These are phyloP conservation scores for Platygyra sinensis DNA, from an alignment of 64 coral and sea anemone genomes.

Conservation along the genomic window DNA sequence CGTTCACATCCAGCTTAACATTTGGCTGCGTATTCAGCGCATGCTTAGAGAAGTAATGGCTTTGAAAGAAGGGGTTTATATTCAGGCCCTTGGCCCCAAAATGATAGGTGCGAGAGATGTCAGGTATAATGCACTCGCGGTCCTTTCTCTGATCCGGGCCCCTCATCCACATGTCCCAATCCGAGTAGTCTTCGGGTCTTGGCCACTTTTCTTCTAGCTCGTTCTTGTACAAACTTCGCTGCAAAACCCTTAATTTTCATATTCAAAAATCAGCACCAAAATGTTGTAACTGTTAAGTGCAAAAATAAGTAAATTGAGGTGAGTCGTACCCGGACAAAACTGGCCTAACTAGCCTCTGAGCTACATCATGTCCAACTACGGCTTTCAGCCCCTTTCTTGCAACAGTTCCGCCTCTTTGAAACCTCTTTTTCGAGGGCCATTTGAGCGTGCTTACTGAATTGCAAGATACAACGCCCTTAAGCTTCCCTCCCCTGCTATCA, in stretches of 20 bases:
- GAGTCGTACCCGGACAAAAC: too few species aligned
- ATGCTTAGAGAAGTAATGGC: slow-evolving; percentile 61
- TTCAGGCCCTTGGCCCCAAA: slow-evolving; percentile 85
- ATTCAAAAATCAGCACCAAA: not conserved
- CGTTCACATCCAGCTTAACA: slow-evolving; percentile 40
- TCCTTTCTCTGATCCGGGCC: slow-evolving; percentile 20
- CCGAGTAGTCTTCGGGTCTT: slow-evolving; percentile 44
- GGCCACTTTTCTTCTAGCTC: slow-evolving; percentile 76
- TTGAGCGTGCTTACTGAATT: too few species aligned
- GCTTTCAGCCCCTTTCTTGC: too few species aligned
- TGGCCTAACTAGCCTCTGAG: too few species aligned
- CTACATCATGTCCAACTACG: too few species aligned
- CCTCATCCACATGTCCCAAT: slow-evolving; percentile 95
- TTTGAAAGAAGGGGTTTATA: slow-evolving; percentile 50
- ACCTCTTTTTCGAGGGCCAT: too few species aligned
- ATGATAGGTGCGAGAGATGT: slow-evolving; percentile 86
- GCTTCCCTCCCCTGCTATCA: too few species aligned
- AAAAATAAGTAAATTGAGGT: too few species aligned
- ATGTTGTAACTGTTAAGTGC: not conserved
- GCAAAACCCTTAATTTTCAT: slow-evolving; percentile 59
- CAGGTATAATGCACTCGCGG: slow-evolving; percentile 89
- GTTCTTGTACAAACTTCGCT: slow-evolving; percentile 70
- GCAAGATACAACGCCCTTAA: too few species aligned
- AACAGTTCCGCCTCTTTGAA: too few species aligned
- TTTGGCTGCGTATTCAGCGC: slow-evolving; percentile 66